Evolutionary conservation across 2,888 invertebrate species (phyloP).

Genomic region (Scaptodrosophila latifasciaeformis): DNA sequence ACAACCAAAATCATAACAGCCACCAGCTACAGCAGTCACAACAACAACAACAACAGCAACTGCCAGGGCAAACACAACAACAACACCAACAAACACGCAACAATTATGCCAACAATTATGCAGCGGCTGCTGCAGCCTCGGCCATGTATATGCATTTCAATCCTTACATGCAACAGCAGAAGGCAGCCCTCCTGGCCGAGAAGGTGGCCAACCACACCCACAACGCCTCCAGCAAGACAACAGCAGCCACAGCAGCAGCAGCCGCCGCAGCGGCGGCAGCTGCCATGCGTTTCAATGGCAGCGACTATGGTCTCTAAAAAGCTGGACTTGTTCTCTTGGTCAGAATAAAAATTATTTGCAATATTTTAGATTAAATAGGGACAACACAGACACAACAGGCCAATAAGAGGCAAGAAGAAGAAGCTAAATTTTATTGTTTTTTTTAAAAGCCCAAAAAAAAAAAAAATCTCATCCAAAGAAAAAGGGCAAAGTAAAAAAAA

Average conservation of each 20-base stretch:
- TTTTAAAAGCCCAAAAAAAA: too few relatives aligned
- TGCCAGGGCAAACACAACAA: constrained; percentile 43
- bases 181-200: constrained; percentile 56
- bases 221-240: constrained; percentile 29
- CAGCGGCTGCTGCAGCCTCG: constrained; percentile 53
- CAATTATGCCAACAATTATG: constrained; percentile 56
- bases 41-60: constrained; percentile 29
- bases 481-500: too few relatives aligned
- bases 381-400: too few relatives aligned
- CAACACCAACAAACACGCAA: constrained; percentile 29
- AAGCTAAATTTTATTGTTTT: too few relatives aligned
- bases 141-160: constrained; percentile 66
- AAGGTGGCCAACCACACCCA: constrained; percentile 52
- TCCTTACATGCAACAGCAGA: constrained; percentile 63
- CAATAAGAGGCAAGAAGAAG: too few relatives aligned
- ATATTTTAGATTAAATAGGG: too few relatives aligned
- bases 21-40: constrained; percentile 27
- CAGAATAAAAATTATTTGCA: too few relatives aligned
- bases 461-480: too few relatives aligned
- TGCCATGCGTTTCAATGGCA: constrained; percentile 34
- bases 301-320: constrained; percentile 59
- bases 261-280: constrained; percentile 25
- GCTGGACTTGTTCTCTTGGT: too few relatives aligned
- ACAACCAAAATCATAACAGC: constrained; percentile 20
- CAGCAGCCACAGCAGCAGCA: constrained; percentile 24